Conservation (phyloP, 1,140 invertebrate genomes). For the Argopecten irradians region DNA sequence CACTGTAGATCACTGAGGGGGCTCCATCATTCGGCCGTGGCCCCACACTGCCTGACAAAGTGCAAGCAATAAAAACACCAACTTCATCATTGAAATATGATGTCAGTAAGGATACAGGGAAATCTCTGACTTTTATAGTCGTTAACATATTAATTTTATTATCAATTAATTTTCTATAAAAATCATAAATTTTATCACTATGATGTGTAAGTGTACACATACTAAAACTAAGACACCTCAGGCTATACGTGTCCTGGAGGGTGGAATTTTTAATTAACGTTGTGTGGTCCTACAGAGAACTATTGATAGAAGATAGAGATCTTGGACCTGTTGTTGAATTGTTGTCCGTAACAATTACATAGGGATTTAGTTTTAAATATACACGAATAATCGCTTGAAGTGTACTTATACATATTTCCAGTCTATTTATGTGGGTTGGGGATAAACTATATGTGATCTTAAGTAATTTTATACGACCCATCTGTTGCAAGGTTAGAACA, state of each 20-base stretch:
- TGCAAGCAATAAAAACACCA: not conserved
- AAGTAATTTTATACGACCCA: no score
- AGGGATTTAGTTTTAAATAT: not conserved
- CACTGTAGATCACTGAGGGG: slow-evolving; percentile 92
- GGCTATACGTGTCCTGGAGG: not conserved
- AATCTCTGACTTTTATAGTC: not conserved
- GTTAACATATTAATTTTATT: not conserved
- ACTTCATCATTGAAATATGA: not conserved
- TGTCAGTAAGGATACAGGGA: not conserved
- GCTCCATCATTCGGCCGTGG: slow-evolving; percentile 92
- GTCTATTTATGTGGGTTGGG: no score
- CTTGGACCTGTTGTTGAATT: not conserved
- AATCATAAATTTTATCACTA: not conserved
- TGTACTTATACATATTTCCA: no score
- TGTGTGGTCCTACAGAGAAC: not conserved
- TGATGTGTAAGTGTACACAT: not conserved
- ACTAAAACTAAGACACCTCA: not conserved
- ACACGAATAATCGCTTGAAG: not conserved
- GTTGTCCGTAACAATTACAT: not conserved
- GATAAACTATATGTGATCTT: no score
- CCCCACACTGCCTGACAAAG: slow-evolving; percentile 42
- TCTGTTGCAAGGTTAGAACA: no score
- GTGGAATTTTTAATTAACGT: not conserved
- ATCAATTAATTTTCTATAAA: not conserved
- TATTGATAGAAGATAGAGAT: no score